Conservation (phyloP, 2,797 vertebrate species). For the Ispidina lecontei region DNA sequence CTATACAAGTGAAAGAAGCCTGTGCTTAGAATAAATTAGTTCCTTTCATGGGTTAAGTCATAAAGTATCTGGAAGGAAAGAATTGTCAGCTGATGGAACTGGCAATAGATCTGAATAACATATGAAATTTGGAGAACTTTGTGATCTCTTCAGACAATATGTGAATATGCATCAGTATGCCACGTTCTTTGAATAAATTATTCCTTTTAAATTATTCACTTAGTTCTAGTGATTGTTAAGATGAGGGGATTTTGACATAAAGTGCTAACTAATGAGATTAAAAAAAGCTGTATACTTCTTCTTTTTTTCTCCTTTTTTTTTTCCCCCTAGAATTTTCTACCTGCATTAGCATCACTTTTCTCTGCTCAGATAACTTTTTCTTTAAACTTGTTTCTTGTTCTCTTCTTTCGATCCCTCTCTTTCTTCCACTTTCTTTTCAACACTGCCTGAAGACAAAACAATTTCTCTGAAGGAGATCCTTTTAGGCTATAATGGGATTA, state of each 20-base stretch:
- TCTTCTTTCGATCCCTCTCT: not conserved
- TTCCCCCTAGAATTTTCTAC: not conserved
- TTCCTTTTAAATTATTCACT: conserved; percentile 65
- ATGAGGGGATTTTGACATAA: conserved; percentile 60
- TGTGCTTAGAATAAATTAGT: conserved; percentile 16
- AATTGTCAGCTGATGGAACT: conserved; percentile 34
- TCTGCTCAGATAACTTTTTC: not conserved
- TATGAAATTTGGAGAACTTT: conserved; percentile 58
- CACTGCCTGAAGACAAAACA: not conserved
- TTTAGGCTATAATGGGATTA: conserved; percentile 54
- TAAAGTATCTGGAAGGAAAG: conserved; percentile 17
- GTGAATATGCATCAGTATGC: conserved; percentile 58
- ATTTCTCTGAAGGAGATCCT: conserved; percentile 59
- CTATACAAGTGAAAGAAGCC: not conserved
- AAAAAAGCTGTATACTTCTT: not conserved
- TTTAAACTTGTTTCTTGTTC: not conserved
- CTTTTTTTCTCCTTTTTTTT: not conserved
- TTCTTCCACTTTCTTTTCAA: not conserved
- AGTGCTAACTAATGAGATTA: conserved; percentile 45
- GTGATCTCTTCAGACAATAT: conserved; percentile 69
- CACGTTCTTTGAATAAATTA: conserved; percentile 63
- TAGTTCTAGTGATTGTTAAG: conserved; percentile 53
- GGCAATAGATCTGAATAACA: conserved; percentile 45
- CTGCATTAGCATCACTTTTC: conserved; percentile 13
- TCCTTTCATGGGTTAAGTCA: not conserved